phyloP scores from a whole-genome alignment of 64 coral and sea anemone species.

The Montipora foliosa region DNA sequence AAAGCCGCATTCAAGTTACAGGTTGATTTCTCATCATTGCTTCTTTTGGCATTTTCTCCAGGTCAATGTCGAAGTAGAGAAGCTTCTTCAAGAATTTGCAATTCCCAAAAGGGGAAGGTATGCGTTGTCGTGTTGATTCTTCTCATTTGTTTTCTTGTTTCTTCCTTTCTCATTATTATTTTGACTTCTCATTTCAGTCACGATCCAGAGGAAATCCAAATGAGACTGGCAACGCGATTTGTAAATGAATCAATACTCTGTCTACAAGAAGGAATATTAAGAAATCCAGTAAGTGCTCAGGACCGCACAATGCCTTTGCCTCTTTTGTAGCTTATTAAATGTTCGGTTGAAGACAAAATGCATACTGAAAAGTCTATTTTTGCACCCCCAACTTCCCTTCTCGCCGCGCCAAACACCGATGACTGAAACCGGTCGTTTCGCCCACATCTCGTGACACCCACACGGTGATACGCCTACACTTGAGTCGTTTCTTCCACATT shows the following conservation, averaged over 20 bases:
- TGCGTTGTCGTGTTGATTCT: not conserved
- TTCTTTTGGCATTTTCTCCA: not conserved
- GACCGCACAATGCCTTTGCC: not conserved
- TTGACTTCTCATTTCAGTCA: constrained; percentile 61
- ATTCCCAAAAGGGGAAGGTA: constrained; percentile 77
- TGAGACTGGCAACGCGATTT: constrained; percentile 86
- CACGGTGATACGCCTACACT: too few relatives aligned
- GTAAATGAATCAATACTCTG: constrained; percentile 93
- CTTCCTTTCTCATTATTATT: not conserved
- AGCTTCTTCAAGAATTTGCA: constrained; percentile 70
- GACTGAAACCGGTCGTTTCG: too few relatives aligned
- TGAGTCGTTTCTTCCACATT: too few relatives aligned
- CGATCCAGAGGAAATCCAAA: constrained; percentile 84
- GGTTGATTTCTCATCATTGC: not conserved
- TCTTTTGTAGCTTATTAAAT: too few relatives aligned
- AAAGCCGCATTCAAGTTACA: not conserved
- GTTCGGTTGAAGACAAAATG: too few relatives aligned
- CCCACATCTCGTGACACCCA: too few relatives aligned
- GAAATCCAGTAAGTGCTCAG: constrained; percentile 77
- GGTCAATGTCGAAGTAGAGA: constrained; percentile 67
- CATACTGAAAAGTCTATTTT: too few relatives aligned
- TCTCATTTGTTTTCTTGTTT: not conserved
- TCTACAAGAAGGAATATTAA: constrained; percentile 93
- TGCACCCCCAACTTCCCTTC: too few relatives aligned
- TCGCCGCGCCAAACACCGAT: too few relatives aligned